Conservation (phyloP, 2,113 vertebrate species). For the Hemichromis elongatus region DNA sequence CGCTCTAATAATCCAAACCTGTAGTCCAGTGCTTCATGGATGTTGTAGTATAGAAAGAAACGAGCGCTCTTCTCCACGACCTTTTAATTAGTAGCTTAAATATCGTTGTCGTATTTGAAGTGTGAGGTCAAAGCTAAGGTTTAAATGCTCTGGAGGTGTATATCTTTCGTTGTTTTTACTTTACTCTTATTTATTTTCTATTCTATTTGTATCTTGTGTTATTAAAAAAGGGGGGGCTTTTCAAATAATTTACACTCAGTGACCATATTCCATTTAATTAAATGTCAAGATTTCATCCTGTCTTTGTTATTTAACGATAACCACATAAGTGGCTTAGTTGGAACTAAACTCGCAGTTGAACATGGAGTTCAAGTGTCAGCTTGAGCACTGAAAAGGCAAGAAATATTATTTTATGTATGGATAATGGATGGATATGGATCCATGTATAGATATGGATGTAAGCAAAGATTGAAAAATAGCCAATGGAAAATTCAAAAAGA, state of each 20-base stretch:
- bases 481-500: background rate
- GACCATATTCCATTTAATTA: background rate
- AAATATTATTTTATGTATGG: background rate
- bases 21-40: background rate
- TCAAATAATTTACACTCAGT: background rate
- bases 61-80: background rate
- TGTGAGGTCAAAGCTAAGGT: background rate
- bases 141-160: background rate
- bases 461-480: background rate
- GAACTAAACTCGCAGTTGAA: background rate
- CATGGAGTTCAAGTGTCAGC: no score
- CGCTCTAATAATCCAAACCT: background rate
- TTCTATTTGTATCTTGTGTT: background rate
- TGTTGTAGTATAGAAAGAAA: constrained; percentile 4
- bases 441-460: no score
- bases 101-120: background rate
- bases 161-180: background rate
- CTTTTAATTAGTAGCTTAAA: background rate
- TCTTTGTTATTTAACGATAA: background rate
- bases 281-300: background rate
- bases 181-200: background rate
- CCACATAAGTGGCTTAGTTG: background rate
- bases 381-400: no score
- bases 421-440: no score
- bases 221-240: rapidly evolving